Percentiles rank a stretch among this genome's conserved stretches.
These are phyloP conservation scores for Amniataba percoides DNA, from an alignment of 2,797 vertebrate species.

Conservation along the genomic window DNA sequence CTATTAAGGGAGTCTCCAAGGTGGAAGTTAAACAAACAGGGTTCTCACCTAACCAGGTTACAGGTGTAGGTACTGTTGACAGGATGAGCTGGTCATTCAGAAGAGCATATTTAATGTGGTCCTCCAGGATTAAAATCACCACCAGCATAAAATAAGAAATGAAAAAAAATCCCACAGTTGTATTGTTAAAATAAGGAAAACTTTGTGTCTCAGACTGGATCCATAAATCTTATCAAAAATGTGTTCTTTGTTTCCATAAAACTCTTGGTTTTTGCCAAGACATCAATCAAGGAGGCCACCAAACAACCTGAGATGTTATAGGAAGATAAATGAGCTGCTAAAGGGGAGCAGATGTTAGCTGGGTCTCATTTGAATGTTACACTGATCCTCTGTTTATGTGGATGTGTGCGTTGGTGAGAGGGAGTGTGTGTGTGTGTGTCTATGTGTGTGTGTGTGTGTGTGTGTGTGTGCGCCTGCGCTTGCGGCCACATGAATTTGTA, in stretches of 20 bases:
- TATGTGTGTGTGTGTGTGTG: constrained; percentile 15
- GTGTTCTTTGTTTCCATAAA: constrained; percentile 21
- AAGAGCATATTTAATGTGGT: constrained; percentile 13
- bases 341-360: constrained; percentile 77
- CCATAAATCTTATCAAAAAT: constrained; percentile 18
- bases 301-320: constrained; percentile 50
- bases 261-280: constrained; percentile 1
- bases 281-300: constrained; percentile 29
- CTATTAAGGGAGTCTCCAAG: background rate
- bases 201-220: constrained; percentile 5
- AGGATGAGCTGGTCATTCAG: background rate
- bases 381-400: constrained; percentile 66
- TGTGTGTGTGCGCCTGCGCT: constrained; percentile 12
- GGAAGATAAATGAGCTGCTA: constrained; percentile 63
- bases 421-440: constrained; percentile 11
- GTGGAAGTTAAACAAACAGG: background rate
- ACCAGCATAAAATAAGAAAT: background rate
- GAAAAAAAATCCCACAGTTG: background rate
- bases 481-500: constrained; percentile 68
- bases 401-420: constrained; percentile 5
- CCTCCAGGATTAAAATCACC: background rate
- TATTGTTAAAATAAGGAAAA: constrained; percentile 17
- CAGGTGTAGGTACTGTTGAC: background rate
- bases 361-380: constrained; percentile 74
- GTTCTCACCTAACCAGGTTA: background rate